Evolutionary conservation across 1,140 invertebrate species (phyloP).

Genomic region (Diplogasteroides magnus): DNA sequence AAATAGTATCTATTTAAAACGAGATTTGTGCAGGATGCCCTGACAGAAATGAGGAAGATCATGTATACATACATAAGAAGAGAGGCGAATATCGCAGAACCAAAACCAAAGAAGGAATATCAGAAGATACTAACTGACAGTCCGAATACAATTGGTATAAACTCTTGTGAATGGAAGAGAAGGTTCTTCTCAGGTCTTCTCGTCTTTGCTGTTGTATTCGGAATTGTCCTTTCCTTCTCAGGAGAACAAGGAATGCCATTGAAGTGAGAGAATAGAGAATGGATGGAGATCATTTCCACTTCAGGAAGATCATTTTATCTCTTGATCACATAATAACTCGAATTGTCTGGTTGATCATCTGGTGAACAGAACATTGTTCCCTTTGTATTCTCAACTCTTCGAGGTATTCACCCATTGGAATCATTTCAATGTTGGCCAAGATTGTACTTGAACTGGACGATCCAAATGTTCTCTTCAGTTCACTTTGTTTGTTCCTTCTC

Average conservation of each 20-base stretch:
- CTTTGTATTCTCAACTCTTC: no score
- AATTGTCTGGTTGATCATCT: not conserved
- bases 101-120: not conserved
- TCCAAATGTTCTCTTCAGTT: not conserved
- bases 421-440: no score
- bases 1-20: constrained; percentile 10
- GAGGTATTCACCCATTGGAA: not conserved
- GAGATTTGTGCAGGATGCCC: not conserved
- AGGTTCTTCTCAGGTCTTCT: not conserved
- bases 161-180: not conserved
- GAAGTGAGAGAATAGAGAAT: not conserved
- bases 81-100: not conserved
- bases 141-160: not conserved
- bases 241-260: not conserved
- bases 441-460: no score
- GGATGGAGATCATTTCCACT: not conserved
- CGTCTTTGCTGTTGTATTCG: not conserved
- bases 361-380: no score
- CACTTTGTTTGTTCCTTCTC: not conserved
- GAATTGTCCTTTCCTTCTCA: not conserved
- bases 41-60: not conserved
- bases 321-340: not conserved
- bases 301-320: not conserved
- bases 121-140: no score
- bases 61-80: not conserved